A percentile compares a stretch with the other conserved stretches of the same genome.
phyloP scores from a whole-genome alignment of 2,888 invertebrate species.

The Microplitis deprimator region DNA sequence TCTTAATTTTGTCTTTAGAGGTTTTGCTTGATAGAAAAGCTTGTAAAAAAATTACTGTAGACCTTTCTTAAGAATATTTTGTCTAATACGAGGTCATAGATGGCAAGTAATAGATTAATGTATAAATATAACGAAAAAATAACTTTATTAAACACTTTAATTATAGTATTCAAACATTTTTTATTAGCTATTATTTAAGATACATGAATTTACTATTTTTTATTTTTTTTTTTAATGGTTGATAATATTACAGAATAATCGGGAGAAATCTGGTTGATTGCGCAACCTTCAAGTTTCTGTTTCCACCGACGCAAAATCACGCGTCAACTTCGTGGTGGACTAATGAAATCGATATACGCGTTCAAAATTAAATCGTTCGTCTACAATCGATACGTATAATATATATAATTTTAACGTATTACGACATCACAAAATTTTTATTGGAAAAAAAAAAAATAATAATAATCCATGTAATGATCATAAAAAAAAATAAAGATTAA shows the following conservation, averaged over 20 bases:
- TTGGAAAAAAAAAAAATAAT: not conserved
- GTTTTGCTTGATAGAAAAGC: no score
- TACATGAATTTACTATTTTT: not conserved
- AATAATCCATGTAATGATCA: no score
- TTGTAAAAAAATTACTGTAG: no score
- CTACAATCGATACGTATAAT: not conserved
- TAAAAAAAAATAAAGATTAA: no score
- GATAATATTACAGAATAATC: not conserved
- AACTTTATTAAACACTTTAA: no score
- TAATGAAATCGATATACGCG: conserved; percentile 21
- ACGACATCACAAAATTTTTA: not conserved
- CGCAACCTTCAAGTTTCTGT: not conserved
- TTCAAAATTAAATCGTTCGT: conserved; percentile 10
- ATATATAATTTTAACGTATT: not conserved
- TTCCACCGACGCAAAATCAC: not conserved
- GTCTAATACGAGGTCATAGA: no score
- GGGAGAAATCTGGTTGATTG: not conserved
- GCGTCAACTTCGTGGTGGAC: conserved; percentile 7
- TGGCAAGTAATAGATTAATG: no score
- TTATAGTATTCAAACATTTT: not conserved
- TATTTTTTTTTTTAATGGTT: not conserved
- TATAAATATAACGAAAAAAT: no score
- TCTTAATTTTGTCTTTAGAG: no score
- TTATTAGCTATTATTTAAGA: not conserved
- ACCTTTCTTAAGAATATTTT: no score